Percentiles rank a stretch among this genome's conserved stretches.
Evolutionary conservation across 2,113 vertebrate species (phyloP).

Genomic region (Heliornis fulica): DNA sequence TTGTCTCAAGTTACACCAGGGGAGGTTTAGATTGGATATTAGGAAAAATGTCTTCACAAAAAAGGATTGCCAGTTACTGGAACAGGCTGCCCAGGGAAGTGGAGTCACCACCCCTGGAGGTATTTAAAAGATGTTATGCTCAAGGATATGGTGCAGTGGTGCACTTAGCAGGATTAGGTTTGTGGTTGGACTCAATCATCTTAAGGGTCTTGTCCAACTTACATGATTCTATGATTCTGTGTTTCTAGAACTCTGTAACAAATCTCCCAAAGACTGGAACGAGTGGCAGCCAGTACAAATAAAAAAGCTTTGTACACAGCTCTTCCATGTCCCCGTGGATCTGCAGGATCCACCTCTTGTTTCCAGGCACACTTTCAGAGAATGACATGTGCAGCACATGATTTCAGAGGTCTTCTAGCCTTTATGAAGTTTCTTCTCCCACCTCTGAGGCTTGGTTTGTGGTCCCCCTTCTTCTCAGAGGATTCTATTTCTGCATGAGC

Average conservation of each 20-base stretch:
- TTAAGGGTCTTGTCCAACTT: neutral
- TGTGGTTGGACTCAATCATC: accelerated
- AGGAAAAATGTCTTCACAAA: too few relatives aligned
- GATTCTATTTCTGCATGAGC: neutral
- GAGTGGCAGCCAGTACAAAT: neutral
- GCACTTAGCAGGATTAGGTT: neutral
- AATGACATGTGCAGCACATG: neutral
- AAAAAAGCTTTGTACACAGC: neutral
- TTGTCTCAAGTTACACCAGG: too few relatives aligned
- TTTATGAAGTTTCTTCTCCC: neutral
- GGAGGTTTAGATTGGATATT: too few relatives aligned
- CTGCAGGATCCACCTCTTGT: neutral
- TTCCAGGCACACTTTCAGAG: neutral
- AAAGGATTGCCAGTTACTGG: too few relatives aligned
- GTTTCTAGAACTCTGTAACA: neutral
- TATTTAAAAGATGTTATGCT: too few relatives aligned
- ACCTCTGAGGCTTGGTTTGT: neutral
- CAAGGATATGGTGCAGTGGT: too few relatives aligned
- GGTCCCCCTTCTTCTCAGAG: neutral
- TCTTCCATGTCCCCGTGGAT: neutral
- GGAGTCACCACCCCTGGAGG: neutral
- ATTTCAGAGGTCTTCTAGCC: neutral
- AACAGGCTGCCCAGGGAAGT: neutral
- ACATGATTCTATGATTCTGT: neutral
- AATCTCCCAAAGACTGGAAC: neutral